Conservation (phyloP, 1,140 invertebrate species). For the Temnothorax longispinosus region DNA sequence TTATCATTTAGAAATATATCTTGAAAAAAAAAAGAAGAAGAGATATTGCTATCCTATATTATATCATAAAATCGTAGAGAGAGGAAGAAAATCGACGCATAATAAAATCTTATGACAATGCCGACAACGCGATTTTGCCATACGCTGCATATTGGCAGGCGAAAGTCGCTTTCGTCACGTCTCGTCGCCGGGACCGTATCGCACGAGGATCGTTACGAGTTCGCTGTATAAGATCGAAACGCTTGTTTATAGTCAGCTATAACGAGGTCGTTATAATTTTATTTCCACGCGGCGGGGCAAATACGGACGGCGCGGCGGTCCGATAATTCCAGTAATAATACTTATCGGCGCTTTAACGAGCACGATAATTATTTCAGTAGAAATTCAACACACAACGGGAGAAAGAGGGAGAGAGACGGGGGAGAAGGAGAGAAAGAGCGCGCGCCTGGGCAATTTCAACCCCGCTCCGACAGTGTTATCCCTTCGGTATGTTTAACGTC, state of each 20-base stretch:
- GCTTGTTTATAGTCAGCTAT: constrained; percentile 47
- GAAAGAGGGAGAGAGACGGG: background rate
- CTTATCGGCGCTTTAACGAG: constrained; percentile 63
- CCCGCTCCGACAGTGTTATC: constrained; percentile 59
- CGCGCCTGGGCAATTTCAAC: constrained; percentile 57
- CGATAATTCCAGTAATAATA: constrained; percentile 63
- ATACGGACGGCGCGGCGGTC: constrained; percentile 37
- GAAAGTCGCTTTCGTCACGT: constrained; percentile 50
- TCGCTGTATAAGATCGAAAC: constrained; percentile 16
- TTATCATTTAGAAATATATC: background rate
- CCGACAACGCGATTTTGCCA: background rate
- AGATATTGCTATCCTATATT: background rate
- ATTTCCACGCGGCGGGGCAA: constrained; percentile 43
- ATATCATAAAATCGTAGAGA: background rate
- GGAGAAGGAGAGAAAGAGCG: background rate
- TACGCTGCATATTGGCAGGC: background rate
- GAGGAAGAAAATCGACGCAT: background rate
- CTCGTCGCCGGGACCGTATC: constrained; percentile 19
- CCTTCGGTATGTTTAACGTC: constrained; percentile 32
- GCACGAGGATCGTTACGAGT: constrained; percentile 25
- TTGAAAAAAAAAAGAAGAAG: background rate
- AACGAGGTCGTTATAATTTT: constrained; percentile 62
- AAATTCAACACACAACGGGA: background rate
- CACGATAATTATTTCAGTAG: constrained; percentile 68
- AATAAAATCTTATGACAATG: background rate